Evolutionary conservation across 2,113 vertebrate genomes (phyloP).

Genomic region (rabbit (Oryctolagus cuniculus)): DNA sequence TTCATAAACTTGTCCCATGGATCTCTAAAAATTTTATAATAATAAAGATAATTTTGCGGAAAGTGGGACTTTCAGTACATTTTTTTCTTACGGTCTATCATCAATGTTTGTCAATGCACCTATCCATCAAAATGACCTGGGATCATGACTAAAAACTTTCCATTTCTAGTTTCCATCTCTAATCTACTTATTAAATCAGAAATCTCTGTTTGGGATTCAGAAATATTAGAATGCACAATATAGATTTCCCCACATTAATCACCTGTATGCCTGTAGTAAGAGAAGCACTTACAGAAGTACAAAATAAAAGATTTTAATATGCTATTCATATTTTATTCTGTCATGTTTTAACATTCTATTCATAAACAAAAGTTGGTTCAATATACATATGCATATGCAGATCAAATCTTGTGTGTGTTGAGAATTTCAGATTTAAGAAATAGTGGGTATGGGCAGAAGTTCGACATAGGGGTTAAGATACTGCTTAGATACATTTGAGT

Average conservation of each 20-base stretch:
- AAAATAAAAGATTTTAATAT: background rate
- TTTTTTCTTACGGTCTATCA: background rate
- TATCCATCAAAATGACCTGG: background rate
- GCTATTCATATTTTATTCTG: background rate
- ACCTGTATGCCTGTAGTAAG: background rate
- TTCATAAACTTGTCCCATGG: background rate
- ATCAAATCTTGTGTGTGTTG: background rate
- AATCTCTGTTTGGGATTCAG: background rate
- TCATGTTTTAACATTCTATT: background rate
- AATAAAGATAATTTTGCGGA: background rate
- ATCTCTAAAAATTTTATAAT: background rate
- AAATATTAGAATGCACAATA: background rate
- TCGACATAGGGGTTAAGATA: too few species aligned
- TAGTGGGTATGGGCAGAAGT: background rate
- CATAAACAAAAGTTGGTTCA: background rate
- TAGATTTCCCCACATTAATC: background rate
- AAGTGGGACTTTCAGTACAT: background rate
- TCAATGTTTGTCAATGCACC: background rate
- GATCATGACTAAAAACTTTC: background rate
- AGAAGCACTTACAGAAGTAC: background rate
- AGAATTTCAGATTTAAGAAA: background rate
- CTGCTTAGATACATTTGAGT: too few species aligned
- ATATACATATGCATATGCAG: fast-evolving
- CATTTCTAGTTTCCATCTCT: background rate
- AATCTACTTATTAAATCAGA: background rate